Percentiles rank a stretch among this genome's conserved stretches.
phyloP scores from a whole-genome alignment of 2,888 invertebrate genomes.

The Nyleta sp. region DNA sequence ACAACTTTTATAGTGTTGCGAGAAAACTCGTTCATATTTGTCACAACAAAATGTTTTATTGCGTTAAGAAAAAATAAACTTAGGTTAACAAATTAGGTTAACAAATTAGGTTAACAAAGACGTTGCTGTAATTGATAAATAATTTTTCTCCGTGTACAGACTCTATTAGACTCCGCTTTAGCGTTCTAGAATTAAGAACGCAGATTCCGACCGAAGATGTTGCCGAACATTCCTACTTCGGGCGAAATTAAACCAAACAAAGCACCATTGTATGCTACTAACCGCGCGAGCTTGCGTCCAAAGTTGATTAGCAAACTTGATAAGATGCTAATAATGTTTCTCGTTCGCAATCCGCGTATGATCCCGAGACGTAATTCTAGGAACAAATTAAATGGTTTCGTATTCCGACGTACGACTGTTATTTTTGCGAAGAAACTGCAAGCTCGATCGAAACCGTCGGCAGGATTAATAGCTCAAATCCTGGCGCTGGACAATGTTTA shows the following conservation, averaged over 20 bases:
- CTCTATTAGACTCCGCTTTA: no score
- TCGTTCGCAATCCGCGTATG: constrained; percentile 3
- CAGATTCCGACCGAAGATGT: no score
- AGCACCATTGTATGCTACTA: constrained; percentile 15
- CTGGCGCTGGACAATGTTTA: constrained; percentile 2
- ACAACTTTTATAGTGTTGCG: no score
- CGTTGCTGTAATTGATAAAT: no score
- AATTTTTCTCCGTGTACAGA: no score
- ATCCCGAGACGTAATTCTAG: background rate
- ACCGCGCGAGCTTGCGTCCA: constrained; percentile 26
- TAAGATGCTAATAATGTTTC: constrained; percentile 40
- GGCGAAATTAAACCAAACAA: constrained; percentile 14
- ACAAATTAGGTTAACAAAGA: no score
- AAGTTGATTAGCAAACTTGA: constrained; percentile 45
- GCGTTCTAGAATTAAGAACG: no score
- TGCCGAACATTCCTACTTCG: constrained; percentile 14
- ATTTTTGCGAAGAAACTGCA: background rate
- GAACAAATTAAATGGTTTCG: constrained; percentile 8
- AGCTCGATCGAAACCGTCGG: background rate
- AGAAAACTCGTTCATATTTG: no score
- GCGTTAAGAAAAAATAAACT: no score
- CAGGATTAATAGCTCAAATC: constrained; percentile 3
- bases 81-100: no score
- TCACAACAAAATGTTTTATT: no score
- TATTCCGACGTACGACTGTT: background rate